Evolutionary conservation across 2,888 invertebrate species (phyloP), one percentile per base, ranked within the genome.

Genomic region (Vanessa cardui): DNA sequence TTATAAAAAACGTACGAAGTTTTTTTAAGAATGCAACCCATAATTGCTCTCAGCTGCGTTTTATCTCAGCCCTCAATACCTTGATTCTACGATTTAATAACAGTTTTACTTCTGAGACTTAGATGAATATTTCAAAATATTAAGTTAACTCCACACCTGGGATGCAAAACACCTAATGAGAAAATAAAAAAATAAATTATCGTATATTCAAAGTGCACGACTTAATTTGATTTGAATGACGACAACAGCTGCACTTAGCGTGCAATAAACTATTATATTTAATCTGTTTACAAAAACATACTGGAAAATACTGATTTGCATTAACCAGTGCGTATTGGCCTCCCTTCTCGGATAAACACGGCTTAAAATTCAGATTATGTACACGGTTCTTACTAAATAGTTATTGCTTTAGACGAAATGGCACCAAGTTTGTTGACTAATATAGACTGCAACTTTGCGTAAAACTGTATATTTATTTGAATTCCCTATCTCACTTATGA

Each of bases 231-330:
- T 39, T 26, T 54, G 61, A 63, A 58, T 59, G 66, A 63, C 69
- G 47, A 58, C 66, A 60, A 62, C 72, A 67, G 63, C 66, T 21
- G 50, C 58, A 64, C 47, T 63, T 45, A 64, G 47, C 50, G 44
- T 15, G 66, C 67, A 64, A 77, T 80, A 81, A 82, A 80, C 68
- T 68, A 66, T 59, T 64, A 66, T 74, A 68, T 80, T 80, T 79
- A 79, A 79, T 77, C 73, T 76, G 76, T 78, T 80, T 77, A 79
- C 79, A 79, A 76, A 78, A 81, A 77, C 72, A 76, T 72, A 75
- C 31, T 18, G 58, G 68, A 64, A 64, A 68, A 74, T 61, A 54
- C 54, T 69, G 63, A 72, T 64, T 68, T 39, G 58, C 45, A 63
- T 49, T 9, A 16, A 47, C 74, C 63, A 72, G 52, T 70, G 49